A percentile compares a stretch with the other conserved stretches of the same genome.
Evolutionary conservation across 2,888 invertebrate genomes (phyloP).

Genomic region (Mesochorus sp.): DNA sequence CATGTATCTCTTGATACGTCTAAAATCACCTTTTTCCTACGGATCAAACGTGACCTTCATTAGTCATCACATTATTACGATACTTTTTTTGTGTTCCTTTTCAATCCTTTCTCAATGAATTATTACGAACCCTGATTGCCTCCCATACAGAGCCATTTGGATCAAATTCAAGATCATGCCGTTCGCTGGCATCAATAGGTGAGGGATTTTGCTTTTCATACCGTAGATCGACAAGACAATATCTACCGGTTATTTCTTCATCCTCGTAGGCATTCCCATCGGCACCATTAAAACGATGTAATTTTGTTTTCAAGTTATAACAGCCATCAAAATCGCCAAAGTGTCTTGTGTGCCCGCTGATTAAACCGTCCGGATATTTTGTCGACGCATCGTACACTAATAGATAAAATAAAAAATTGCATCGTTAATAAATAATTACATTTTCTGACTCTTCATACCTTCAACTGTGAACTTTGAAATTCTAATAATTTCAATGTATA

Average conservation of each 20-base stretch:
- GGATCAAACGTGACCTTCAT: background rate
- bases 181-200: slow-evolving; percentile 36
- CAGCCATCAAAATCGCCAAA: slow-evolving; percentile 77
- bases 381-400: slow-evolving; percentile 76
- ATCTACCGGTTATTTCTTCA: slow-evolving; percentile 67
- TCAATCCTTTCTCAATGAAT: background rate
- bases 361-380: slow-evolving; percentile 73
- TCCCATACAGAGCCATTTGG: slow-evolving; percentile 74
- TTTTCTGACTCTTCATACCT: background rate
- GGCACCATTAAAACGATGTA: too few relatives aligned
- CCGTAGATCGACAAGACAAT: slow-evolving; percentile 71
- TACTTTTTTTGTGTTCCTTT: background rate
- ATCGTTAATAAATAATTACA: too few relatives aligned
- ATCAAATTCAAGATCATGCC: slow-evolving; percentile 67
- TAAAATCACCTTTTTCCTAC: slow-evolving; percentile 73
- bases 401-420: slow-evolving; percentile 7
- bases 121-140: slow-evolving; percentile 68
- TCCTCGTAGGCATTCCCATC: slow-evolving; percentile 1
- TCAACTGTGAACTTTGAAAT: background rate
- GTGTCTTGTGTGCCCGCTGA: slow-evolving; percentile 73
- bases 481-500: background rate
- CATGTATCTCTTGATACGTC: slow-evolving; percentile 67
- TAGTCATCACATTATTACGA: background rate
- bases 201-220: slow-evolving; percentile 65
- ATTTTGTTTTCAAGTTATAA: slow-evolving; percentile 65